Evolutionary conservation across 2,888 invertebrate species (phyloP), one percentile per base, ranked within the genome.

Genomic region (Cataglyphis livida): DNA sequence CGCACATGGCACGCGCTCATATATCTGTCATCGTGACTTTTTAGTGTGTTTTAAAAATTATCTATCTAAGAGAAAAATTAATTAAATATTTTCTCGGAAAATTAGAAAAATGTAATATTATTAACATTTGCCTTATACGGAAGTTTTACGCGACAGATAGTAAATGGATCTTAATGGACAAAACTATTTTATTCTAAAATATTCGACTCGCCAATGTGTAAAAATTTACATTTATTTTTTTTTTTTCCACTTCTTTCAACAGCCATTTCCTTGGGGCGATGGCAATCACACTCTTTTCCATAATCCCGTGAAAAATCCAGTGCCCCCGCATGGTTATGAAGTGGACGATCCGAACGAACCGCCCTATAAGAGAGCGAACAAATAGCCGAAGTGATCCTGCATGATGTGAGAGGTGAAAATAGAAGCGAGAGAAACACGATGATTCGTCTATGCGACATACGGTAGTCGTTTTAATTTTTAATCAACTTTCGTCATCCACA

Each of bases 261-360:
- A 94, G 94, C 90, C 78, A 28, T 93, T 90, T 83, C 91, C 93
- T 28, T 94, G 94, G 94, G 93, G 93, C 32, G 93, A 94, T 81
- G 94, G 93, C 9, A 89, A 91, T 25, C 93, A 90, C 74, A 38
- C 88, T 6, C 28, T 93, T 0, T 93, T 94, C 68, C 92, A 92
- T 87, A 93, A 94, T 82, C 93, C 93, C 10, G 75, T 12, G 32
- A 86, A 78, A 85, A 94, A 94, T 82, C 85, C 93, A 3, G 81
- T 93, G 32, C 90, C 91, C 4, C 92, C 92, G 4, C 35, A 91
- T 25, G 93, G 93, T 35, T 93, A 93, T 84, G 93, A 93, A 87
- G 90, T 85, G 10, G 86, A 85, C 0, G 92, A 93, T 84, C 91
- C 92, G 9, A 62, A 90, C 25, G 88, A 68, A 32, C 10, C 1